Conservation (phyloP, 2,797 vertebrate species). For the Parauchenoglanis ngamensis region DNA sequence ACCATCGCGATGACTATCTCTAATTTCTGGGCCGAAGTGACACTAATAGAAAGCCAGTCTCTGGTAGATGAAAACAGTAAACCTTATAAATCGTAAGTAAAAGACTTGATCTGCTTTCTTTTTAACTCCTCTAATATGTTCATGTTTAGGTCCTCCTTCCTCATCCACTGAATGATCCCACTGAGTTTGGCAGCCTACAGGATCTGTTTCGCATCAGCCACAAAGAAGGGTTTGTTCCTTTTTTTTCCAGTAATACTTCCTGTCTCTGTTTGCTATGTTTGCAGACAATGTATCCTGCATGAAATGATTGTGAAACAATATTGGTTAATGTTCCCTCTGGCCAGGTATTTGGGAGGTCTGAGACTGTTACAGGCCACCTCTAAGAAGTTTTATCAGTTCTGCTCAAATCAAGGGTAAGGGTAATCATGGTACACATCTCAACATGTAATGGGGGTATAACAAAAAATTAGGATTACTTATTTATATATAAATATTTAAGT, state of each 20-base stretch:
- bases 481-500: background rate
- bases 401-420: conserved; percentile 82
- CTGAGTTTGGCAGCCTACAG: conserved; percentile 83
- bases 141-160: conserved; percentile 74
- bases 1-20: conserved; percentile 83
- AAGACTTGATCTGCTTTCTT: background rate
- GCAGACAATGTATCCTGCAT: background rate
- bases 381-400: conserved; percentile 86
- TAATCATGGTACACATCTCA: background rate
- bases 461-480: background rate
- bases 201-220: conserved; percentile 83
- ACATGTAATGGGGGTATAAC: no score
- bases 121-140: background rate
- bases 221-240: conserved; percentile 78
- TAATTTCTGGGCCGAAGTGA: conserved; percentile 86
- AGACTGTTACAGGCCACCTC: conserved; percentile 83
- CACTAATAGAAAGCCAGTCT: conserved; percentile 77
- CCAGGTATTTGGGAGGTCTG: conserved; percentile 81
- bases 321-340: background rate
- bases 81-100: background rate
- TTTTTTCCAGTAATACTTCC: conserved; percentile 21
- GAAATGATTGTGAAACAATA: background rate
- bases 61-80: conserved; percentile 68
- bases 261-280: conserved; percentile 17
- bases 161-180: conserved; percentile 84